phyloP scores from a whole-genome alignment of 2,113 vertebrate species.

The Ctenomys sociabilis region DNA sequence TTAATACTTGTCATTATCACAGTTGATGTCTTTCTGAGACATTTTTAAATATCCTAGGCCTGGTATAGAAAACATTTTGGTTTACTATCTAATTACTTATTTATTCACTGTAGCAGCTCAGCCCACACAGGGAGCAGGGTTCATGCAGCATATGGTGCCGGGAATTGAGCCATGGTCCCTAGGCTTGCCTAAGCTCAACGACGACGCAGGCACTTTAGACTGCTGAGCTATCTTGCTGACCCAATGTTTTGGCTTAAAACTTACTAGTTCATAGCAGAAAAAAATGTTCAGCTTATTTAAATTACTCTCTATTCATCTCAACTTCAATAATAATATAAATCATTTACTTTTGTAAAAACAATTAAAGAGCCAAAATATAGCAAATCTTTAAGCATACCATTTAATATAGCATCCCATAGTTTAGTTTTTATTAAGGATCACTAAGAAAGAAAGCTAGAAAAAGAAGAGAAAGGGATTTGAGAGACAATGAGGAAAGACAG shows the following conservation, averaged over 20 bases:
- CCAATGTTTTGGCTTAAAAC: background rate
- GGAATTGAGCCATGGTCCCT: too few relatives aligned
- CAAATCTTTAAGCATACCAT: background rate
- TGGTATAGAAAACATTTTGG: background rate
- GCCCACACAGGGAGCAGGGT: too few relatives aligned
- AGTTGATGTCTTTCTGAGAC: slow-evolving; percentile 1
- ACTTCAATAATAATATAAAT: background rate
- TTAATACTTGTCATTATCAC: slow-evolving; percentile 20
- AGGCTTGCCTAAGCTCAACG: too few relatives aligned
- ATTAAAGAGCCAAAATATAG: background rate
- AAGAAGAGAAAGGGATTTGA: background rate
- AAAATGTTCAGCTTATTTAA: background rate
- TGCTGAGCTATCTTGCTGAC: too few relatives aligned
- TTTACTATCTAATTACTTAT: background rate
- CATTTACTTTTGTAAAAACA: slow-evolving; percentile 1
- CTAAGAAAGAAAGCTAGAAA: background rate
- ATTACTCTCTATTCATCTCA: background rate
- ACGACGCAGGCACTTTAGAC: too few relatives aligned
- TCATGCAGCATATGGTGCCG: too few relatives aligned
- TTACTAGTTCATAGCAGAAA: background rate
- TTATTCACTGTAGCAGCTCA: too few relatives aligned
- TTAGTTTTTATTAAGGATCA: background rate
- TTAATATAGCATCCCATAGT: background rate
- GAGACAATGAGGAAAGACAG: background rate
- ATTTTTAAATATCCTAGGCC: slow-evolving; percentile 29